These are phyloP conservation scores for Machimus atricapillus DNA, from an alignment of 2,888 invertebrate genomes.

Conservation along the genomic window DNA sequence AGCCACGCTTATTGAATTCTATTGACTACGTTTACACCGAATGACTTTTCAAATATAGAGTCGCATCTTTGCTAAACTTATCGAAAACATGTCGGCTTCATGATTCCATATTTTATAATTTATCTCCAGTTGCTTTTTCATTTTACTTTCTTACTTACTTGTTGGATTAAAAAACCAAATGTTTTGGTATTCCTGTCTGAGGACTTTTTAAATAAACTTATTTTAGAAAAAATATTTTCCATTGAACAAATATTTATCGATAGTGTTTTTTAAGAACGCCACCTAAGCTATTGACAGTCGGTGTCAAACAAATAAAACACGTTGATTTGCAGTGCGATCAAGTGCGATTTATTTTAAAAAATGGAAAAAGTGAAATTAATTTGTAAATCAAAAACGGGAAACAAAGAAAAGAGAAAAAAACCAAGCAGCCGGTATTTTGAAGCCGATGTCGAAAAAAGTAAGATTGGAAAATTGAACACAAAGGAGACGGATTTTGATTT, in stretches of 20 bases:
- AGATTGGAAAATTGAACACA: background rate
- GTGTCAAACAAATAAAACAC: background rate
- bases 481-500: background rate
- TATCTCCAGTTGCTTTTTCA: background rate
- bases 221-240: background rate
- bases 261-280: background rate
- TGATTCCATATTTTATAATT: background rate
- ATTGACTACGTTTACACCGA: conserved; percentile 29
- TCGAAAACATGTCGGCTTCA: background rate
- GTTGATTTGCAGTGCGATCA: background rate
- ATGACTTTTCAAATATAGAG: background rate
- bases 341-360: background rate
- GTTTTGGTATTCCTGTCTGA: background rate
- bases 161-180: background rate
- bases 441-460: background rate
- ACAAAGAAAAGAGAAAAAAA: background rate
- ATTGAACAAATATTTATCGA: background rate
- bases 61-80: background rate
- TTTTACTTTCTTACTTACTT: background rate
- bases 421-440: background rate
- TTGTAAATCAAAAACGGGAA: background rate
- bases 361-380: background rate
- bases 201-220: too few species aligned
- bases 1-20: conserved; percentile 78
- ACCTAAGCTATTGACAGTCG: background rate